A percentile compares a stretch with the other conserved stretches of the same genome.
These are phyloP conservation scores for Bovichtus variegatus DNA, from an alignment of 2,797 vertebrate genomes.

Conservation along the genomic window DNA sequence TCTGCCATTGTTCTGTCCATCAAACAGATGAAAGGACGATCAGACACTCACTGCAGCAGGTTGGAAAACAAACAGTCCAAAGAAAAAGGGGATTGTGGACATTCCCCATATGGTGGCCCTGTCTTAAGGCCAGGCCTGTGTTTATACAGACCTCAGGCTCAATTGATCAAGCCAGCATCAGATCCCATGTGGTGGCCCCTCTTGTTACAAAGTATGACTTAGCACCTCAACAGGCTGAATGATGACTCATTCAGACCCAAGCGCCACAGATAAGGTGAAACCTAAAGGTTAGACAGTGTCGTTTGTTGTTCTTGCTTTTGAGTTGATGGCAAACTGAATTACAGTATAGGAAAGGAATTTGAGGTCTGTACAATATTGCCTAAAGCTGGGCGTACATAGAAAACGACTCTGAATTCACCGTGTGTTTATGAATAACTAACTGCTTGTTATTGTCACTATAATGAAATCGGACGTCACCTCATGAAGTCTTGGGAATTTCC, in stretches of 20 bases:
- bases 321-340: constrained; percentile 36
- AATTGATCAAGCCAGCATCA: constrained; percentile 66
- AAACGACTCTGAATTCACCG: constrained; percentile 22
- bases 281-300: constrained; percentile 21
- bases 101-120: constrained; percentile 81
- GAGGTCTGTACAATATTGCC: constrained; percentile 28
- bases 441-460: constrained; percentile 63
- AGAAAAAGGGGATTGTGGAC: constrained; percentile 71
- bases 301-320: constrained; percentile 42
- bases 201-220: constrained; percentile 34
- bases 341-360: constrained; percentile 34
- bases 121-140: constrained; percentile 64
- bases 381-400: constrained; percentile 18
- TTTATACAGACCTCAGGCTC: constrained; percentile 78
- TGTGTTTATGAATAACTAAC: constrained; percentile 46
- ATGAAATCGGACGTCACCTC: constrained; percentile 69
- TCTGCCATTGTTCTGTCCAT: constrained; percentile 60
- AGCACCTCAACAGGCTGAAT: constrained; percentile 37
- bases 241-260: constrained; percentile 39
- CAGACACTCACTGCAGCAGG: constrained; percentile 76
- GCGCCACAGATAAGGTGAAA: constrained; percentile 48
- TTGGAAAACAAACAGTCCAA: constrained; percentile 83
- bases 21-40: constrained; percentile 78
- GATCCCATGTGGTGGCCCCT: constrained; percentile 64
- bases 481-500: constrained; percentile 66